Percentiles rank a stretch among this genome's conserved stretches.
phyloP scores from a whole-genome alignment of 2,797 vertebrate species.

The Chelonia mydas region DNA sequence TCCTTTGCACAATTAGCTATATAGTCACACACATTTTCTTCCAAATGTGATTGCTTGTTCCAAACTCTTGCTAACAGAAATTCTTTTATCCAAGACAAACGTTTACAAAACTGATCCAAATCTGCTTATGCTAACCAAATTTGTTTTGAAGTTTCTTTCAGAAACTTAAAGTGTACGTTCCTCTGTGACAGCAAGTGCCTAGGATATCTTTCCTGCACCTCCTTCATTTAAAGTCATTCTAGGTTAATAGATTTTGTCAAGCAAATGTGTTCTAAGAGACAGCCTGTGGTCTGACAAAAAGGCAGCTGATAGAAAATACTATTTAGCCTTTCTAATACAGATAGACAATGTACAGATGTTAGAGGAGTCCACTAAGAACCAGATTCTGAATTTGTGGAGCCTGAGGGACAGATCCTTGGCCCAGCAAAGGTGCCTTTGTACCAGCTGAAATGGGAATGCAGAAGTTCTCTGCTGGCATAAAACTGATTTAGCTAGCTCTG shows the following conservation, averaged over 20 bases:
- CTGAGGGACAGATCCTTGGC: neutral
- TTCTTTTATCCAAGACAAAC: neutral
- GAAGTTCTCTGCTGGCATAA: no score
- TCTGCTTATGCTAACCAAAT: neutral
- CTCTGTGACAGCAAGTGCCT: neutral
- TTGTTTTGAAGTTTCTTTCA: neutral
- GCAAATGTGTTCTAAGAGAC: neutral
- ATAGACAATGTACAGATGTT: neutral
- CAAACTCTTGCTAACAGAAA: neutral
- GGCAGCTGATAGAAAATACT: neutral
- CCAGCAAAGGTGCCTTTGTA: neutral
- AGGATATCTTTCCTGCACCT: neutral
- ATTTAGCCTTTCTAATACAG: neutral
- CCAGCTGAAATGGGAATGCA: neutral
- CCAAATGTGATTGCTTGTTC: neutral
- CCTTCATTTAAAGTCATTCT: neutral
- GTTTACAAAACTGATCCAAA: neutral
- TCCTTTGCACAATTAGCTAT: neutral
- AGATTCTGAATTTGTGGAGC: neutral
- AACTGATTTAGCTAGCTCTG: no score
- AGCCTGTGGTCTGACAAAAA: neutral
- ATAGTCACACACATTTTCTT: accelerated
- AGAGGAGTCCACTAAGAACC: neutral
- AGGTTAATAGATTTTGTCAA: neutral
- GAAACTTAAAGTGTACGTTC: neutral